Percentiles rank a stretch among this genome's conserved stretches.
phyloP scores from a whole-genome alignment of 2,888 invertebrate genomes.

The Leucozona laternaria region DNA sequence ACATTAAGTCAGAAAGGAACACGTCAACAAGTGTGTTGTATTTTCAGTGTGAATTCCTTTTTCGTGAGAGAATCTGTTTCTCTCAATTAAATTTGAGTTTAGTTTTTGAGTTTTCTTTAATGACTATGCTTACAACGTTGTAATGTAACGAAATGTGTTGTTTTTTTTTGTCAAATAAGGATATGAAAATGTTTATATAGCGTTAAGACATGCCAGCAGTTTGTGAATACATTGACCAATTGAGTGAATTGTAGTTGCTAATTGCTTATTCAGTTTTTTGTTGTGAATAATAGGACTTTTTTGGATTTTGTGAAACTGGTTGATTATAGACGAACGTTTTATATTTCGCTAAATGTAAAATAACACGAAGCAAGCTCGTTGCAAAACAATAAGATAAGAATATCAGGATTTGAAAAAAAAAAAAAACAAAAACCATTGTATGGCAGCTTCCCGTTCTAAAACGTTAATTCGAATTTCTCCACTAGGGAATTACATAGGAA shows the following conservation, averaged over 20 bases:
- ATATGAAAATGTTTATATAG: conserved; percentile 6
- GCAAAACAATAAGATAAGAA: too few relatives aligned
- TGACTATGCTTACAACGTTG: conserved; percentile 25
- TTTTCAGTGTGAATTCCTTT: conserved; percentile 51
- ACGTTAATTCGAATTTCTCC: too few relatives aligned
- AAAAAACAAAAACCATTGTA: too few relatives aligned
- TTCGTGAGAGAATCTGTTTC: conserved; percentile 40
- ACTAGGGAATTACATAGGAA: too few relatives aligned
- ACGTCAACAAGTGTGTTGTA: conserved; percentile 70
- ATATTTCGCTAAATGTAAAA: too few relatives aligned
- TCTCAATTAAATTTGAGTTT: conserved; percentile 19
- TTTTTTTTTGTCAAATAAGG: background rate
- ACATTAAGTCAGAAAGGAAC: conserved; percentile 33
- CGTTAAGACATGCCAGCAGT: background rate
- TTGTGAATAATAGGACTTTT: too few relatives aligned
- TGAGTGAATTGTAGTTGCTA: background rate
- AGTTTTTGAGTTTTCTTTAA: conserved; percentile 1
- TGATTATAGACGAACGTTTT: too few relatives aligned
- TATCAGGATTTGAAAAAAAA: too few relatives aligned
- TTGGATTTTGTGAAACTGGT: too few relatives aligned
- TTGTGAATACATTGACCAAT: background rate
- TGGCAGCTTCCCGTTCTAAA: too few relatives aligned
- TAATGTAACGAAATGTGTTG: conserved; percentile 36
- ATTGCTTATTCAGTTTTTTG: too few relatives aligned
- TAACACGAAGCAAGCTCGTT: too few relatives aligned